Percentiles rank a stretch among this genome's conserved stretches.
phyloP scores from a whole-genome alignment of 2,113 vertebrate species.

The Scatophagus argus region DNA sequence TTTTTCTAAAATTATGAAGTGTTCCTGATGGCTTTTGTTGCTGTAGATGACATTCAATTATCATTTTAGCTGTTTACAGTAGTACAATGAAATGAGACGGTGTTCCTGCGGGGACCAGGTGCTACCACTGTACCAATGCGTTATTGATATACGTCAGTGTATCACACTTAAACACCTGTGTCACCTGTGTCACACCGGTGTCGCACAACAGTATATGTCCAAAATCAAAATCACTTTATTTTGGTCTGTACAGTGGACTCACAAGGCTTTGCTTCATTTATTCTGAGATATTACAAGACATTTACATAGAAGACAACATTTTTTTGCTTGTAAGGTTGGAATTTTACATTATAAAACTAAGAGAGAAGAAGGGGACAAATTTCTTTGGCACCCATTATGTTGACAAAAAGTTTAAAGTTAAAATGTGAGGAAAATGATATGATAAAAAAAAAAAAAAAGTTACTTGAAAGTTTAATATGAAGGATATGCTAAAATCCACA shows the following conservation, averaged over 20 bases:
- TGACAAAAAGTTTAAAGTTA: neutral
- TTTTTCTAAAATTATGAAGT: neutral
- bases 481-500: neutral
- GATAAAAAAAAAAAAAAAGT: neutral
- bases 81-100: too few species aligned
- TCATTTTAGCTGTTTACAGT: too few species aligned
- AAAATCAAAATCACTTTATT: constrained; percentile 26
- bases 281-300: neutral
- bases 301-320: neutral
- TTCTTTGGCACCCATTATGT: neutral
- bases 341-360: too few species aligned
- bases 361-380: neutral
- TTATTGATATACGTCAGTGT: neutral
- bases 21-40: neutral
- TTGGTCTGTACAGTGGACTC: neutral
- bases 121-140: neutral
- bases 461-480: neutral
- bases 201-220: neutral
- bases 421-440: neutral
- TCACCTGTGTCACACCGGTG: too few species aligned
- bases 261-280: neutral
- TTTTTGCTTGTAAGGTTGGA: too few species aligned
- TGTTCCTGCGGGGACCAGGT: too few species aligned
- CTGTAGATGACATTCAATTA: too few species aligned
- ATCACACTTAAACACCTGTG: neutral